Conservation (phyloP, 2,797 vertebrate species). For the Iguana delicatissima region DNA sequence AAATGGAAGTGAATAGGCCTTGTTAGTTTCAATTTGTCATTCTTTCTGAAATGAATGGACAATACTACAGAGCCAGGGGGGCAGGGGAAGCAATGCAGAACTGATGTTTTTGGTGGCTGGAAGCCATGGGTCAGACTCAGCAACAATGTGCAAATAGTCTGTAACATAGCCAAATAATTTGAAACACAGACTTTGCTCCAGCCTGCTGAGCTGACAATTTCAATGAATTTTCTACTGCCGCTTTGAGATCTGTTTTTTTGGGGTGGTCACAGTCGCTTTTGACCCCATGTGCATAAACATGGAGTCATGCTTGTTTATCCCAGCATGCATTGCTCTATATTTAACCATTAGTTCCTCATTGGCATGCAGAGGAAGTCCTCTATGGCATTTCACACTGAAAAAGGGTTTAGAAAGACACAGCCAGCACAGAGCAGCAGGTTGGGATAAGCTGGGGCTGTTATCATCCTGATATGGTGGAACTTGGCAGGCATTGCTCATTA, state of each 20-base stretch:
- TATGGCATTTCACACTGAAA: not conserved
- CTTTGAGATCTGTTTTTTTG: not conserved
- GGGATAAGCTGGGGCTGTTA: not conserved
- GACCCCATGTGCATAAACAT: not conserved
- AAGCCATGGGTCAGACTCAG: not conserved
- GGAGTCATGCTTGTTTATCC: not conserved
- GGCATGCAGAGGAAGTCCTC: not conserved
- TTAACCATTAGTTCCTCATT: not conserved
- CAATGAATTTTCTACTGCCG: not conserved
- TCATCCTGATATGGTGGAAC: not conserved
- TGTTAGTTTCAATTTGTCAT: not conserved
- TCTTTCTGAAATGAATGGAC: not conserved
- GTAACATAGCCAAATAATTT: not conserved
- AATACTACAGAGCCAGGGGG: not conserved
- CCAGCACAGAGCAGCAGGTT: not conserved
- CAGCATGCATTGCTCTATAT: not conserved
- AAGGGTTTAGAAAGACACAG: not conserved
- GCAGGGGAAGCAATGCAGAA: not conserved
- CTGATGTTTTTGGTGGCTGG: not conserved
- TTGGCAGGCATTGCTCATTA: conserved; percentile 17
- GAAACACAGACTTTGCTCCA: not conserved
- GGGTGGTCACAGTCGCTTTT: not conserved
- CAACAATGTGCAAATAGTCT: not conserved
- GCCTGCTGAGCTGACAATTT: not conserved
- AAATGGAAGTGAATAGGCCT: not conserved